Evolutionary conservation across 2,888 invertebrate species (phyloP).

Genomic region (Cistogaster globosa): DNA sequence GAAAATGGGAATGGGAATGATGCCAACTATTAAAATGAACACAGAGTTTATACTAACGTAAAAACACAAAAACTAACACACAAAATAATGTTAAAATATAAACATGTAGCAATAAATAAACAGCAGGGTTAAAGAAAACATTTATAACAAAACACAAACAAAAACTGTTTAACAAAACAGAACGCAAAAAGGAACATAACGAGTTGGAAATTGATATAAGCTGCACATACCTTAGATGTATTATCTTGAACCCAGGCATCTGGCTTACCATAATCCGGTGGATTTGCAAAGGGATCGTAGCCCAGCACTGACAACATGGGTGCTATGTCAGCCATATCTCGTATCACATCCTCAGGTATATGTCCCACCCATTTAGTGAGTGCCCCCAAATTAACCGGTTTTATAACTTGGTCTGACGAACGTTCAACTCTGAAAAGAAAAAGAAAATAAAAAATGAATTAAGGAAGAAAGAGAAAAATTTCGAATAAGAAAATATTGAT

Average conservation of each 20-base stretch:
- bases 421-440: conserved; percentile 91
- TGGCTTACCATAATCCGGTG: conserved; percentile 95
- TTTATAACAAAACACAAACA: conserved; percentile 70
- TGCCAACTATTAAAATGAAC: conserved; percentile 18
- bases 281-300: conserved; percentile 98
- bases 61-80: conserved; percentile 17
- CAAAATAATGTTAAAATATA: conserved; percentile 11
- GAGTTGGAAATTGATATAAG: conserved; percentile 62
- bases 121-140: not conserved
- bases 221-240: conserved; percentile 83
- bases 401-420: conserved; percentile 99
- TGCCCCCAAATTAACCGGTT: conserved; percentile 98
- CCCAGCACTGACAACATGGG: conserved; percentile 96
- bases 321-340: conserved; percentile 95
- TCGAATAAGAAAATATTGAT: conserved; percentile 25
- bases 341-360: conserved; percentile 94
- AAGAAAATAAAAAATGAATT: conserved; percentile 27
- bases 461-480: conserved; percentile 2
- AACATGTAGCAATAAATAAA: conserved; percentile 5
- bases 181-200: conserved; percentile 14
- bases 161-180: conserved; percentile 58
- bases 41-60: not conserved
- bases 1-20: conserved; percentile 38
- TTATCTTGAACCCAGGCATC: conserved; percentile 89
- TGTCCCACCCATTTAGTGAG: conserved; percentile 95